Evolutionary conservation across 1,140 invertebrate genomes (phyloP).

Genomic region (Drosophila nigrodunni): DNA sequence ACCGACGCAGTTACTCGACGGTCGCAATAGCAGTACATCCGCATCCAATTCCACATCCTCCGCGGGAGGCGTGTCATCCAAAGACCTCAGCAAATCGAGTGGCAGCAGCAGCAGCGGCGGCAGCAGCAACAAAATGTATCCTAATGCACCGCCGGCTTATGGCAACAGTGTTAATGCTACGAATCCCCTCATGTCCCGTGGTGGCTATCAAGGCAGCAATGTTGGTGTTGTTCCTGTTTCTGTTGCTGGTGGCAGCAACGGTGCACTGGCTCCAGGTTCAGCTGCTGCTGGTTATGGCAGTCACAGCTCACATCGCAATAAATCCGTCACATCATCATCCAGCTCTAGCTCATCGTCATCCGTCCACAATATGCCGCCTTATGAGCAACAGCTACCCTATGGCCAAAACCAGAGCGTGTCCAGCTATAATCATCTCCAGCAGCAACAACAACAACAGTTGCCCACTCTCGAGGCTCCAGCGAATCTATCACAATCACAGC

Average conservation of each 20-base stretch:
- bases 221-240: slow-evolving; percentile 1
- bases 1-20: slow-evolving; percentile 47
- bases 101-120: slow-evolving; percentile 28
- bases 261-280: slow-evolving; percentile 22
- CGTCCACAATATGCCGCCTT: slow-evolving; percentile 71
- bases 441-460: slow-evolving; percentile 39
- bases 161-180: slow-evolving; percentile 50
- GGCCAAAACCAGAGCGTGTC: slow-evolving; percentile 56
- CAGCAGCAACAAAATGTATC: slow-evolving; percentile 70
- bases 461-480: slow-evolving; percentile 26
- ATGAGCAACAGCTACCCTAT: slow-evolving; percentile 70
- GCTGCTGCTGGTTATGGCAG: slow-evolving; percentile 42
- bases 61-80: slow-evolving; percentile 55
- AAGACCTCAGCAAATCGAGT: slow-evolving; percentile 50
- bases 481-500: slow-evolving; percentile 13
- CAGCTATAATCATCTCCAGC: slow-evolving; percentile 65
- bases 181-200: slow-evolving; percentile 66
- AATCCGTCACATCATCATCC: slow-evolving; percentile 58
- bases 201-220: slow-evolving; percentile 51
- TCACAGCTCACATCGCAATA: slow-evolving; percentile 60
- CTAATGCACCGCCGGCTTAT: slow-evolving; percentile 67
- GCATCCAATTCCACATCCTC: slow-evolving; percentile 49
- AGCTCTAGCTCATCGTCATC: slow-evolving; percentile 51
- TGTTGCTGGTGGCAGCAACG: slow-evolving; percentile 33
- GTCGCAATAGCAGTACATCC: slow-evolving; percentile 39